Evolutionary conservation across 2,797 vertebrate genomes (phyloP).

Genomic region (Scarus forsteni): DNA sequence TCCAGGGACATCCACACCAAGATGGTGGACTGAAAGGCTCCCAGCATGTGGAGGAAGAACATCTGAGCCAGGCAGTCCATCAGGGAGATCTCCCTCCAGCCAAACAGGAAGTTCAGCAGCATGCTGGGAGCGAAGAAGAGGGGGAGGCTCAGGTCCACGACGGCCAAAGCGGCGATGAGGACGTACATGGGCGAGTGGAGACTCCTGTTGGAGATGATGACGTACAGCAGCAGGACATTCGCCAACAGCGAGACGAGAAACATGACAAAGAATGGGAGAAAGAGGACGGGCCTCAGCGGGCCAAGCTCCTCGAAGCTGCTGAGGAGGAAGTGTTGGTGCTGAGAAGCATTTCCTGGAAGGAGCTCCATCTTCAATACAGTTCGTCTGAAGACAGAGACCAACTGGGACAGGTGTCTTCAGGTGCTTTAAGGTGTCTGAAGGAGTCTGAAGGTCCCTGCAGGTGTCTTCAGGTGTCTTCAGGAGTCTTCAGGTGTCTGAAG

Average conservation of each 20-base stretch:
- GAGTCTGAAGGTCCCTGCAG: too few relatives aligned
- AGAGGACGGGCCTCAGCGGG: slow-evolving; percentile 55
- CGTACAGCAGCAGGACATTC: slow-evolving; percentile 68
- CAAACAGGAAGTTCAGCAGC: slow-evolving; percentile 71
- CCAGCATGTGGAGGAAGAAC: slow-evolving; percentile 45
- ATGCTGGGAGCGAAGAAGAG: slow-evolving; percentile 68
- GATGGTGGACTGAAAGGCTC: slow-evolving; percentile 77
- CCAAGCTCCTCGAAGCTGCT: slow-evolving; percentile 41
- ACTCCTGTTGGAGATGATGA: slow-evolving; percentile 47
- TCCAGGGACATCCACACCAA: slow-evolving; percentile 82
- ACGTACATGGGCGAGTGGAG: slow-evolving; percentile 80
- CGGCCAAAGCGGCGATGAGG: slow-evolving; percentile 69
- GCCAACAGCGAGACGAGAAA: slow-evolving; percentile 52
- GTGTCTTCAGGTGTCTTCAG: too few relatives aligned
- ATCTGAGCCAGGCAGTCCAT: slow-evolving; percentile 70
- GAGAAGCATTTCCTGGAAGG: slow-evolving; percentile 35
- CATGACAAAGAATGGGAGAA: slow-evolving; percentile 53
- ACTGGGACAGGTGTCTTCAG: too few relatives aligned
- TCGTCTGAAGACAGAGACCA: slow-evolving; percentile 1
- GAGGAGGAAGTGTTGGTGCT: slow-evolving; percentile 40
- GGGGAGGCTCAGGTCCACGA: slow-evolving; percentile 63
- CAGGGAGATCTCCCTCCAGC: slow-evolving; percentile 63
- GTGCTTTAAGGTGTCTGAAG: too few relatives aligned
- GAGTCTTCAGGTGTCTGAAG: too few relatives aligned
- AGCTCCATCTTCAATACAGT: background rate